phyloP scores from a whole-genome alignment of 2,113 vertebrate species.

The Australoheros scitulus region DNA sequence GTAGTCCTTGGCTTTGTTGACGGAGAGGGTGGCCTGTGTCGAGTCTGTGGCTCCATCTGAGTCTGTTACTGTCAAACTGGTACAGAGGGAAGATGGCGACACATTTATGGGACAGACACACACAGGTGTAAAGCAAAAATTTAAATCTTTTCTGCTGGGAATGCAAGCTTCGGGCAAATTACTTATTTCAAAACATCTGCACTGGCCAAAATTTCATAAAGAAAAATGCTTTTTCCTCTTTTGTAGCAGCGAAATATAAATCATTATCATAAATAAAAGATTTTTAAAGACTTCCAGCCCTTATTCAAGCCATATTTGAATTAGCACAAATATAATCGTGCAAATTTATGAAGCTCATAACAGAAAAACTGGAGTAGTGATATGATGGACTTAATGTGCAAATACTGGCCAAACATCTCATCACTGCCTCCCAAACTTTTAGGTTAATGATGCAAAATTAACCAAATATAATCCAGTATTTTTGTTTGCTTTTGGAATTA shows the following conservation, averaged over 20 bases:
- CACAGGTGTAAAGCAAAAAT: not conserved
- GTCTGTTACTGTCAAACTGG: constrained; percentile 93
- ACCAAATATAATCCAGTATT: not conserved
- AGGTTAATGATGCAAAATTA: no score
- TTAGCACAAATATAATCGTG: not conserved
- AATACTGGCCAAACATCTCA: no score
- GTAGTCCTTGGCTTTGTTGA: constrained; percentile 97
- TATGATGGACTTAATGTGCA: not conserved
- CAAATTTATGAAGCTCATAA: not conserved
- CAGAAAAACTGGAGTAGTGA: not conserved
- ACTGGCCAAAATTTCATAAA: not conserved
- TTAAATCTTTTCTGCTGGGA: no score
- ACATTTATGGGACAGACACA: not conserved
- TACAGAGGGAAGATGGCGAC: not conserved
- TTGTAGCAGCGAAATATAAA: not conserved
- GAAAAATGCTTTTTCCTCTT: not conserved
- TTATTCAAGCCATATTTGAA: not conserved
- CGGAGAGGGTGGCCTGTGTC: constrained; percentile 88
- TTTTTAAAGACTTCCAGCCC: not conserved
- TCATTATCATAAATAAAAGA: not conserved
- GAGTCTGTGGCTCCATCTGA: constrained; percentile 90
- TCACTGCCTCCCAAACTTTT: no score
- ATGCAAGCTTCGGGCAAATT: no score
- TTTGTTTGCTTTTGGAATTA: not conserved
- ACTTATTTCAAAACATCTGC: not conserved